A percentile compares a stretch with the other conserved stretches of the same genome.
These are phyloP conservation scores for Carassius carassius DNA, from an alignment of 2,113 vertebrate species.

Conservation along the genomic window DNA sequence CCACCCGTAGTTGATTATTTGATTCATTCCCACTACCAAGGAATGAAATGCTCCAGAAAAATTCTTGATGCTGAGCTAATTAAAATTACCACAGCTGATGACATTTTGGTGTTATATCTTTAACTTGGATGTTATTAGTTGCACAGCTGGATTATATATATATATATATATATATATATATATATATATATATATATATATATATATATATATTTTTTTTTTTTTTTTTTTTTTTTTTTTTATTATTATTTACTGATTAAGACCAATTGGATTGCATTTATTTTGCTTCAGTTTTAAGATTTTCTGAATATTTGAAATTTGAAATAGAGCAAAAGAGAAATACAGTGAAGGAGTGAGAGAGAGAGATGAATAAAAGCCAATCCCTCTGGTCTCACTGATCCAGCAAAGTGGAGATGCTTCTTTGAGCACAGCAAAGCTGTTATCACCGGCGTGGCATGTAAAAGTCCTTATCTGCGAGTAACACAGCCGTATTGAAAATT, in stretches of 20 bases:
- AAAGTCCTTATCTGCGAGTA: conserved; percentile 44
- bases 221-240: too few species aligned
- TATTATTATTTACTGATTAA: not conserved
- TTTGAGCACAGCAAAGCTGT: conserved; percentile 14
- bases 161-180: too few species aligned
- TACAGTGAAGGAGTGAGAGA: not conserved
- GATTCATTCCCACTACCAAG: too few species aligned
- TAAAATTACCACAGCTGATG: too few species aligned
- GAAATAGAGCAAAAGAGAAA: not conserved
- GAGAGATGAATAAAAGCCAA: not conserved
- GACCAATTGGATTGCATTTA: not conserved
- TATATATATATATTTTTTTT: too few species aligned
- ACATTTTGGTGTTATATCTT: too few species aligned
- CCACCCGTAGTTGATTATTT: too few species aligned
- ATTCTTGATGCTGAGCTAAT: too few species aligned
- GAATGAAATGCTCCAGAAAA: too few species aligned
- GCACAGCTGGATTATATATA: too few species aligned
- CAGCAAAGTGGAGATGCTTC: conserved; percentile 15
- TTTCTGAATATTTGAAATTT: not conserved
- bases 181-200: too few species aligned
- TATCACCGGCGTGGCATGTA: conserved; percentile 25
- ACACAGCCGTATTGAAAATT: conserved; percentile 22
- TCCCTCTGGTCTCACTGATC: conserved; percentile 18
- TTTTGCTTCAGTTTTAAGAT: not conserved
- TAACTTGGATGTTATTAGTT: too few species aligned